A percentile compares a stretch with the other conserved stretches of the same genome.
phyloP scores from a whole-genome alignment of 1,140 invertebrate genomes.

The Oryzaephilus surinamensis region DNA sequence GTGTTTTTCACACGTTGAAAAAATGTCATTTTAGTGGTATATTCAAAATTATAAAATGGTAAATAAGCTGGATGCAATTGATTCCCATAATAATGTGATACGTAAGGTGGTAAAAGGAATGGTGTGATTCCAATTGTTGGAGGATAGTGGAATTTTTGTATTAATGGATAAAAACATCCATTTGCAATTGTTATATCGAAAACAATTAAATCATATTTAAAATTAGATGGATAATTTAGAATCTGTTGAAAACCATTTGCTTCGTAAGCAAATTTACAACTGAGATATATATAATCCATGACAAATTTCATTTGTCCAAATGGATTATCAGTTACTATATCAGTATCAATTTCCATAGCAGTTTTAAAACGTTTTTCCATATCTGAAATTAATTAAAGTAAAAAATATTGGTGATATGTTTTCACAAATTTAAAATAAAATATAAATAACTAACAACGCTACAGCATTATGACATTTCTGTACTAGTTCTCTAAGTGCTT shows the following conservation, averaged over 20 bases:
- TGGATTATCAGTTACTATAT: no score
- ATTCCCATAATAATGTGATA: conserved; percentile 5
- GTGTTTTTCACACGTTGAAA: conserved; percentile 4
- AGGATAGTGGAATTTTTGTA: conserved; percentile 6
- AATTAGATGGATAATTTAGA: conserved; percentile 17
- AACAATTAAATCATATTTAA: conserved; percentile 25
- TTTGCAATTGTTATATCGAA: conserved; percentile 20
- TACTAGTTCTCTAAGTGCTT: no score
- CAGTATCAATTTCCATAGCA: no score
- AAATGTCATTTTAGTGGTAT: conserved; percentile 8
- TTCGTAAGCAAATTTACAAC: neutral
- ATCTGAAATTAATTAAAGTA: no score
- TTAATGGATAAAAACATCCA: conserved; percentile 16
- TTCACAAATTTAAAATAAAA: no score
- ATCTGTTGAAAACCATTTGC: conserved; percentile 4
- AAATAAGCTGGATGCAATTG: conserved; percentile 2
- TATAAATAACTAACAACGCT: no score
- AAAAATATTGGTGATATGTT: no score
- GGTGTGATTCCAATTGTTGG: conserved; percentile 5
- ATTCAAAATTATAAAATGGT: conserved; percentile 4
- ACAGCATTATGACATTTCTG: no score
- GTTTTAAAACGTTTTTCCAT: no score
- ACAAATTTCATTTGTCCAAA: no score
- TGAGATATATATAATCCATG: neutral
- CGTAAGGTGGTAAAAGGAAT: conserved; percentile 7